Evolutionary conservation across 2,888 invertebrate genomes (phyloP), one percentile per base, ranked within the genome.

Genomic region (Parochlus steinenii): DNA sequence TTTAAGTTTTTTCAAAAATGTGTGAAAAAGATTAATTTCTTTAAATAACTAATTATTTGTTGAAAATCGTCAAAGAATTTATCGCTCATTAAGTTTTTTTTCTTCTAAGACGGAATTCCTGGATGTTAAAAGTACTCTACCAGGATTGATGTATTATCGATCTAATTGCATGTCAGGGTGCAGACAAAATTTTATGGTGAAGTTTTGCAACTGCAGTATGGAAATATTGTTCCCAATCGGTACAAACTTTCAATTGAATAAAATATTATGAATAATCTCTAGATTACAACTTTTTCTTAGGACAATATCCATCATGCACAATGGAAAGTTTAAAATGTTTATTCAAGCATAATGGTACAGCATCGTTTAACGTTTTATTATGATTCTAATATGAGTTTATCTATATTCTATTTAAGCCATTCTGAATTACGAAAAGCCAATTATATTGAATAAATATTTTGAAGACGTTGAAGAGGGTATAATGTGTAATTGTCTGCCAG

Each of bases 171-270:
- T 48, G 36, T 46, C 55, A 15, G 50, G 56, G 42, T 58, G 58
- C 42, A 53, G 55, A 42, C 57, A 57, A 42, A 48, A 51, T 43
- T 49, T 56, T 47, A 45, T 55, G 43, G 40, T 53, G 18, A 44
- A 45, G 19, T 53, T 49, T 39, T 58, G 58, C 38, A 57, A 58
- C 43, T 58, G 58, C 42, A 56, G 54, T 14, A 32, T 58, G 43
- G 58, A n/a, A n/a, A n/a, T n/a, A 35, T 44, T 57, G 20, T 58
- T 52, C 48, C 57, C 58, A 25, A 48, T 50, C 38, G 56, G 57
- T 55, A 34, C 39, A n/a, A 17, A 33, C 14, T 26, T 14, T 8
- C 4, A 12, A 14, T 28, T 14, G 10, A 14, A n/a, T n/a, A n/a
- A n/a, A n/a, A n/a, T n/a, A n/a, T n/a, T 4, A 10, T 4, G 11